A percentile compares a stretch with the other conserved stretches of the same genome.
phyloP scores from a whole-genome alignment of 2,888 invertebrate genomes.

The Watsonalla binaria region DNA sequence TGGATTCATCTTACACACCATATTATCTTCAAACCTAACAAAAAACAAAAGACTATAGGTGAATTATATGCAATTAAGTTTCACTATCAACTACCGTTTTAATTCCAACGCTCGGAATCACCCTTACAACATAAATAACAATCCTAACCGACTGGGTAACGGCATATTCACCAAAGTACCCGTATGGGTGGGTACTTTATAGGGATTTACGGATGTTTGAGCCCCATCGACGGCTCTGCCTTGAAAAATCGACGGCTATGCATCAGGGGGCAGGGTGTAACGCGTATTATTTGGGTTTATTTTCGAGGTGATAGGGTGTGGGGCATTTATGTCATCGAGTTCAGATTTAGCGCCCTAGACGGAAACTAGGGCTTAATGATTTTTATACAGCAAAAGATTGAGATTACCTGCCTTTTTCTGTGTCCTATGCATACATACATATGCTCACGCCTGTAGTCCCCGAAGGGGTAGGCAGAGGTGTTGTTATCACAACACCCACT shows the following conservation, averaged over 20 bases:
- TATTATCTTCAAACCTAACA: no score
- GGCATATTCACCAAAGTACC: slow-evolving; percentile 34
- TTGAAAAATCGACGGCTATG: slow-evolving; percentile 59
- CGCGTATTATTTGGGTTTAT: slow-evolving; percentile 26
- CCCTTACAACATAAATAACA: slow-evolving; percentile 15
- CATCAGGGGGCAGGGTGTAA: slow-evolving; percentile 55
- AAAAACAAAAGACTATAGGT: no score
- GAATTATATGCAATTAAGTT: not conserved
- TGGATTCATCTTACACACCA: no score
- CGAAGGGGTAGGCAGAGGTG: no score
- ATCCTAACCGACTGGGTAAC: slow-evolving; percentile 12
- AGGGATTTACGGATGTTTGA: slow-evolving; percentile 59
- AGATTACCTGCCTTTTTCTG: no score
- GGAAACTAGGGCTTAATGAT: no score
- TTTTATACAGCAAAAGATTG: no score
- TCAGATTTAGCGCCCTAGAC: slow-evolving; percentile 9
- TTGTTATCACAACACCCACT: no score
- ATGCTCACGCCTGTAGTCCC: no score
- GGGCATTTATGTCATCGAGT: slow-evolving; percentile 2
- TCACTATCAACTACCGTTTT: not conserved
- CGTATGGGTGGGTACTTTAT: slow-evolving; percentile 44
- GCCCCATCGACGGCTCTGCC: slow-evolving; percentile 47
- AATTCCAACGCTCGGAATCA: not conserved
- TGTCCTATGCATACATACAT: no score
- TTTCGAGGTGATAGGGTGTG: slow-evolving; percentile 18